These are phyloP conservation scores for Monopis laevigella DNA, from an alignment of 2,888 invertebrate genomes.

Conservation along the genomic window DNA sequence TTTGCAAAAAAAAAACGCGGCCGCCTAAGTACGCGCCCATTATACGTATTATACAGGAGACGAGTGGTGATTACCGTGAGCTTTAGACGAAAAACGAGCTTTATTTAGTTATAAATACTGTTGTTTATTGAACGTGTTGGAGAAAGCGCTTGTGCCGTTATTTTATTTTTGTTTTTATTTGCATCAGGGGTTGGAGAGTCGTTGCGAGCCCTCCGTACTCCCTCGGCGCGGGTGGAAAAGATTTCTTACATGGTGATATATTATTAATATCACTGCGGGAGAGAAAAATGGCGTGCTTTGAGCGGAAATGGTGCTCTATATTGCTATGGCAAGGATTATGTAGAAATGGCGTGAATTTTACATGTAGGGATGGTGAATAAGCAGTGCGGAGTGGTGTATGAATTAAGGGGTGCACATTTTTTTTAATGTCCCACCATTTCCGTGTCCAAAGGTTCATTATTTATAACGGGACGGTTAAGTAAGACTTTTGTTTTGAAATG, in stretches of 20 bases:
- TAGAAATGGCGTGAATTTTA: constrained; percentile 11
- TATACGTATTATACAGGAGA: constrained; percentile 51
- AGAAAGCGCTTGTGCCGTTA: constrained; percentile 5
- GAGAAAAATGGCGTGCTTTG: constrained; percentile 44
- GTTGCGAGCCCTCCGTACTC: constrained; percentile 36
- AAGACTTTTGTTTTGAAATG: constrained; percentile 2
- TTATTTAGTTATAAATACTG: constrained; percentile 23
- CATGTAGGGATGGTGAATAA: constrained; percentile 1
- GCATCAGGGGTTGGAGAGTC: constrained; percentile 43
- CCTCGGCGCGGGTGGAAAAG: constrained; percentile 44
- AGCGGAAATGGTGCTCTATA: constrained; percentile 39
- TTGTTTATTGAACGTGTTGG: constrained; percentile 21
- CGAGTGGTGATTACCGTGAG: constrained; percentile 20
- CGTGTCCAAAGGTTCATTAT: background rate
- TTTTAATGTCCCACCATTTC: constrained; percentile 13
- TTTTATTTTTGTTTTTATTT: constrained; percentile 30
- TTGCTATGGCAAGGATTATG: constrained; percentile 22
- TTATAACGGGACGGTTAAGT: constrained; percentile 5
- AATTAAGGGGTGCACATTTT: constrained; percentile 13
- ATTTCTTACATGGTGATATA: constrained; percentile 61
- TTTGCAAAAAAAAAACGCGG: constrained; percentile 37
- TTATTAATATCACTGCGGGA: constrained; percentile 54
- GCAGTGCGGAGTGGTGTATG: constrained; percentile 11
- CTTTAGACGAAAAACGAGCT: constrained; percentile 24
- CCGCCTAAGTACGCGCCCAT: constrained; percentile 49